Conservation (phyloP, 2,888 invertebrate genomes). For the Heliconius sara region DNA sequence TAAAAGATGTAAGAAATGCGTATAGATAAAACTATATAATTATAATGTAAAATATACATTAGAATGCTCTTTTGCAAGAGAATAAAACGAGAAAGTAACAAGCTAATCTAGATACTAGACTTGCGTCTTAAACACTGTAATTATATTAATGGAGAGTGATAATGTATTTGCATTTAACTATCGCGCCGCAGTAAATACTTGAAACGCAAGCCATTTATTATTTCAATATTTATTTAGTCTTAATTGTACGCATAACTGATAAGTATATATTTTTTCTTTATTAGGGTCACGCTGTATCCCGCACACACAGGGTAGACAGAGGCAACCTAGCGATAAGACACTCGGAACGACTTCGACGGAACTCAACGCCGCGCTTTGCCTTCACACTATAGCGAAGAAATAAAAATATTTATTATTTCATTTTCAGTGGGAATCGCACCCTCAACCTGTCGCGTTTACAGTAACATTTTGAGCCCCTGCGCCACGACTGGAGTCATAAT, state of each 20-base stretch:
- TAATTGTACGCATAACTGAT: background rate
- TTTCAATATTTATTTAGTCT: background rate
- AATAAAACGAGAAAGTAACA: constrained; percentile 26
- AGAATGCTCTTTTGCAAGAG: constrained; percentile 1
- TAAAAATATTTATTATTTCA: no score
- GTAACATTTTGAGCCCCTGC: no score
- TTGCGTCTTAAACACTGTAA: constrained; percentile 14
- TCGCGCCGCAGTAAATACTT: background rate
- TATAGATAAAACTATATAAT: background rate
- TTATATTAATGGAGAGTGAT: constrained; percentile 22
- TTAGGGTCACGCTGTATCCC: no score
- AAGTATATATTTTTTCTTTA: no score
- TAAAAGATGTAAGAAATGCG: background rate
- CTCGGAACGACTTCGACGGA: no score
- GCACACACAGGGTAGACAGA: no score
- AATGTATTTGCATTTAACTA: constrained; percentile 24
- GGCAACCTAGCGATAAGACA: no score
- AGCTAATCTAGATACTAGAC: constrained; percentile 24
- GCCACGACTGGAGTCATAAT: no score
- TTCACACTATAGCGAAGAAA: no score
- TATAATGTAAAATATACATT: background rate
- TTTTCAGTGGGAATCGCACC: no score
- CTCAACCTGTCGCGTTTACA: no score
- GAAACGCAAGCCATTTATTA: background rate
- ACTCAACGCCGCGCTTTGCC: no score